Evolutionary conservation across 2,888 invertebrate genomes (phyloP), one percentile per base, ranked within the genome.

Genomic region (Sesia bembeciformis): DNA sequence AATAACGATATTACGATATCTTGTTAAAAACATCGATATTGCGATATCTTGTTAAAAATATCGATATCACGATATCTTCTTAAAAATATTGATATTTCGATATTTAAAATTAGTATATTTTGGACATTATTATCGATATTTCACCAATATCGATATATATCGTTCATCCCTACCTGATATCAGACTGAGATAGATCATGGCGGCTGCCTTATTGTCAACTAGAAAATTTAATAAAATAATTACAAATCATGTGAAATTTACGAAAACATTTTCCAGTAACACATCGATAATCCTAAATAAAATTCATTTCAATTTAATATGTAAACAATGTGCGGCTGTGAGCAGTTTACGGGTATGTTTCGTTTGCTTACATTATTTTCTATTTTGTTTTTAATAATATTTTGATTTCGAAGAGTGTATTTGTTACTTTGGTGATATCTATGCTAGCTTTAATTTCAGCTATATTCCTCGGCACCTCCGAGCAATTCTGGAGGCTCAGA

Each of bases 131-230:
- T n/a, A n/a, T n/a, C n/a, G n/a, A n/a, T n/a, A n/a, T n/a, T n/a
- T n/a, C n/a, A n/a, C n/a, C n/a, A n/a, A n/a, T n/a, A n/a, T n/a
- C n/a, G n/a, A n/a, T n/a, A n/a, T n/a, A n/a, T n/a, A n/a, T n/a
- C n/a, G n/a, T n/a, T n/a, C n/a, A n/a, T n/a, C n/a, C n/a, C n/a
- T n/a, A n/a, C n/a, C n/a, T n/a, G n/a, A n/a, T n/a, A n/a, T 23
- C 53, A 39, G 39, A 4, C 53, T 43, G 46, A 40, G 40, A 54
- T n/a, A 42, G 69, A 88, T 71, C 75, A 89, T 89, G 88, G 88
- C 88, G 81, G 86, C 80, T 59, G 75, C 68, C 43, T 66, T 88
- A 70, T 70, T 88, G 74, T 80, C 83, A 72, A 79, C 74, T 67
- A 78, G 67, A 58, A 82, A 78, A 72, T 76, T 85, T 53, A 68